Evolutionary conservation across 2,113 vertebrate genomes (phyloP), one percentile per base, ranked within the genome.

Genomic region (Lipophrys pholis): DNA sequence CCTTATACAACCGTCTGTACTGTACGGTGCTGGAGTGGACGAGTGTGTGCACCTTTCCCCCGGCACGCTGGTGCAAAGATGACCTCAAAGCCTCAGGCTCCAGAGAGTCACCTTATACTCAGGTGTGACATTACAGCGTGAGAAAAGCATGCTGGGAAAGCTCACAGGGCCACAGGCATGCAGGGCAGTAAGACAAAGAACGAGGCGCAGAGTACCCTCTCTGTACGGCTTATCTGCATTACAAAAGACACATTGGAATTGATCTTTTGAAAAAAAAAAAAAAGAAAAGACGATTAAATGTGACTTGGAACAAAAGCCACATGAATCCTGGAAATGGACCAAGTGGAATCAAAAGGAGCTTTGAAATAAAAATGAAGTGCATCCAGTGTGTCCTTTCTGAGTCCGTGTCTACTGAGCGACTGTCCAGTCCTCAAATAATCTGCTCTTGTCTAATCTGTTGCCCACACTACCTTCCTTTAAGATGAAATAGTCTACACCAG

Each of bases 51-150:
- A 78, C 56, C 71, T 64, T 79, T 70, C 30, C 69, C 54, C 36
- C 65, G 2, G 61, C 89, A 90, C 81, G 63, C 69, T 73, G 78
- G 86, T 88, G 90, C 73, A 79, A 93, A 85, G 73, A 78, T 90
- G 86, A 90, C 89, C 87, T 85, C 67, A 71, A 66, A 77, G 76
- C 68, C 69, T 63, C 56, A 7, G 80, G 71, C 85, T 84, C 76
- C 68, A 50, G 46, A 71, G 73, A 87, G 90, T 89, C 91, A 93
- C 90, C 85, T 92, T 87, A 94, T 92, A 91, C 88, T 80, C 91
- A 86, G 93, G 91, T 94, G 92, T 93, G 91, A 92, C 83, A 92
- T 94, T 91, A 92, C 93, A 93, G 73, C 61, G 81, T 87, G 86
- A 90, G 86, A 92, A 88, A 89, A 82, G 88, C 88, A 92, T 87